These are phyloP conservation scores for Drosophila meridionalis DNA, from an alignment of 2,888 invertebrate genomes.

Conservation along the genomic window DNA sequence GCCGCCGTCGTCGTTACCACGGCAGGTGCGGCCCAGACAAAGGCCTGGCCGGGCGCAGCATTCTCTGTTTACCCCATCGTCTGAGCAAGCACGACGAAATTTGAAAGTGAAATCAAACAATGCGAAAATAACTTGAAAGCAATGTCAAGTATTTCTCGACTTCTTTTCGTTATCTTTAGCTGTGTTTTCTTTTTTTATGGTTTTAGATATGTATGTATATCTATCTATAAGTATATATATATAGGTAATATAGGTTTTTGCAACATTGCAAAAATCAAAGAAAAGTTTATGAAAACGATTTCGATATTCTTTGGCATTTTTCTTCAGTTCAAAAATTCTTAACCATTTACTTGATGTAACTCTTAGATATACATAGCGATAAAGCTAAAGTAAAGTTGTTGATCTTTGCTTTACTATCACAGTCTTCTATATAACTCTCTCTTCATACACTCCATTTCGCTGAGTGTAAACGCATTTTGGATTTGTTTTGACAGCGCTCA, in stretches of 20 bases:
- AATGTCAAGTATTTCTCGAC: constrained; percentile 53
- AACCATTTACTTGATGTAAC: too few species aligned
- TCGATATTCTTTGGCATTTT: neutral
- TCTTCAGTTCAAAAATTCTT: too few species aligned
- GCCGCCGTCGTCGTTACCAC: neutral
- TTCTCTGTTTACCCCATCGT: constrained; percentile 49
- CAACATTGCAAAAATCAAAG: neutral
- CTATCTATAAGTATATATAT: neutral
- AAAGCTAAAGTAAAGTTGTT: too few species aligned
- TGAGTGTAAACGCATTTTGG: constrained; percentile 22
- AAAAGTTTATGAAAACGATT: neutral
- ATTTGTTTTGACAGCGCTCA: constrained; percentile 34
- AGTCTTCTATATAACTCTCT: too few species aligned
- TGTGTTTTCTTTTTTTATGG: neutral
- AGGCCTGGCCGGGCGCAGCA: constrained; percentile 21
- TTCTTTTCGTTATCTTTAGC: neutral
- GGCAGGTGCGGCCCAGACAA: constrained; percentile 45
- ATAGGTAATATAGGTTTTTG: neutral
- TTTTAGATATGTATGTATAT: neutral
- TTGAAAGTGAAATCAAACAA: constrained; percentile 79
- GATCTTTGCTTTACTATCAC: too few species aligned
- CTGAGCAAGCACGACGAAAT: constrained; percentile 65
- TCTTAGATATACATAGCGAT: too few species aligned
- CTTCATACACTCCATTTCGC: constrained; percentile 7
- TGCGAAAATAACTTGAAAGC: constrained; percentile 76